phyloP scores from a whole-genome alignment of 2,113 vertebrate species.

The Pao palembangensis region DNA sequence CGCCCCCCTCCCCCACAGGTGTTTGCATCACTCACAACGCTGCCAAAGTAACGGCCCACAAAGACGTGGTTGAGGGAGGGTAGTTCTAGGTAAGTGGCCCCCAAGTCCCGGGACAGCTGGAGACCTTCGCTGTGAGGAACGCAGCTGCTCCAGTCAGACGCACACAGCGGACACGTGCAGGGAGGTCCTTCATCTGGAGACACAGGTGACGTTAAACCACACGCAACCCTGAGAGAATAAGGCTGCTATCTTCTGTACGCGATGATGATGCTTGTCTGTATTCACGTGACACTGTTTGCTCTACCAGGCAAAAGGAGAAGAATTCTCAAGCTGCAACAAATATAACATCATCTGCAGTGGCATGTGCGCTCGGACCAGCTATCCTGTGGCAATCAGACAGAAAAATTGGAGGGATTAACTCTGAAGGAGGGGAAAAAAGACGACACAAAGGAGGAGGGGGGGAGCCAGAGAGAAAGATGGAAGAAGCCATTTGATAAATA shows the following conservation, averaged over 20 bases:
- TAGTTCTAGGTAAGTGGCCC: conserved; percentile 91
- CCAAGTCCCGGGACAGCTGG: conserved; percentile 90
- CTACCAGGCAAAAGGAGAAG: no score
- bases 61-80: conserved; percentile 91
- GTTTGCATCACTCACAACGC: conserved; percentile 80
- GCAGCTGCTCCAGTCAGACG: conserved; percentile 87
- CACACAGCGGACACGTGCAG: conserved; percentile 91
- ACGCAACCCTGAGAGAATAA: no score
- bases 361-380: conserved; percentile 12
- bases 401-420: conserved; percentile 44
- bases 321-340: neutral
- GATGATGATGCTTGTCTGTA: no score
- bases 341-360: conserved; percentile 12
- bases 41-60: conserved; percentile 91
- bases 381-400: conserved; percentile 22
- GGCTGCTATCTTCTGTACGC: no score
- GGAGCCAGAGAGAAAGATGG: conserved; percentile 11
- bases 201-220: neutral
- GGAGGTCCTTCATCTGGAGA: conserved; percentile 81
- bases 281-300: no score
- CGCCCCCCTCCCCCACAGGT: no score
- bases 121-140: conserved; percentile 88
- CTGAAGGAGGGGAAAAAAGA: conserved; percentile 21
- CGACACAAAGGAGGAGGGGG: conserved; percentile 33
- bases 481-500: conserved; percentile 55